These are phyloP conservation scores for Pecten maximus DNA, from an alignment of 2,888 invertebrate genomes.

Conservation along the genomic window DNA sequence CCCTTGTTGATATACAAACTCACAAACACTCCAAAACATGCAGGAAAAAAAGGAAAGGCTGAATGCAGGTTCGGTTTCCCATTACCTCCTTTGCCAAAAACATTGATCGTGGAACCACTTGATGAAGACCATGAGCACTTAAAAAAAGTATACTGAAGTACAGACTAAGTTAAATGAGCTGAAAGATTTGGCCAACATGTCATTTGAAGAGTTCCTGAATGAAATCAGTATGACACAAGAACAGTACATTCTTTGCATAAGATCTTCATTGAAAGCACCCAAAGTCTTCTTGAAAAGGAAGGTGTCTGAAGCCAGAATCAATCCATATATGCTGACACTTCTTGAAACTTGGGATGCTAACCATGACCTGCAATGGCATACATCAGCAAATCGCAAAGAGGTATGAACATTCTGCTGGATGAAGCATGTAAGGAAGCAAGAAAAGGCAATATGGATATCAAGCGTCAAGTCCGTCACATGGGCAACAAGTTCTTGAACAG, in stretches of 20 bases:
- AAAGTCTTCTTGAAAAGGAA: no score
- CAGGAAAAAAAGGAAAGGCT: conserved; percentile 30
- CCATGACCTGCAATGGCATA: conserved; percentile 39
- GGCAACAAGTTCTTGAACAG: no score
- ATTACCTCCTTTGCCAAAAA: conserved; percentile 47
- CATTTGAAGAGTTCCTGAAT: no score
- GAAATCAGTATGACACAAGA: no score
- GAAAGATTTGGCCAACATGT: background rate
- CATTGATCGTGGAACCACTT: conserved; percentile 47
- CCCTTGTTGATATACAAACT: conserved; percentile 36
- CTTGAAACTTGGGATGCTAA: conserved; percentile 46
- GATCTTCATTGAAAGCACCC: no score
- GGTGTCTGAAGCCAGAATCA: conserved; percentile 40
- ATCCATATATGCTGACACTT: conserved; percentile 41
- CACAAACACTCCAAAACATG: conserved; percentile 54
- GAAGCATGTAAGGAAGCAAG: no score
- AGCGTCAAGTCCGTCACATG: no score
- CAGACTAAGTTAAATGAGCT: conserved; percentile 35
- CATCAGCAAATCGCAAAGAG: no score
- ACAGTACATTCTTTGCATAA: no score
- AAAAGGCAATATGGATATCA: no score
- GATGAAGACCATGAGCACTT: background rate
- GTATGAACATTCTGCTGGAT: no score
- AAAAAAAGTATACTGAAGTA: conserved; percentile 35
- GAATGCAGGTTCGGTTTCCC: conserved; percentile 53